These are phyloP conservation scores for Lasioglossum calceatum DNA, from an alignment of 2,888 invertebrate species.

Conservation along the genomic window DNA sequence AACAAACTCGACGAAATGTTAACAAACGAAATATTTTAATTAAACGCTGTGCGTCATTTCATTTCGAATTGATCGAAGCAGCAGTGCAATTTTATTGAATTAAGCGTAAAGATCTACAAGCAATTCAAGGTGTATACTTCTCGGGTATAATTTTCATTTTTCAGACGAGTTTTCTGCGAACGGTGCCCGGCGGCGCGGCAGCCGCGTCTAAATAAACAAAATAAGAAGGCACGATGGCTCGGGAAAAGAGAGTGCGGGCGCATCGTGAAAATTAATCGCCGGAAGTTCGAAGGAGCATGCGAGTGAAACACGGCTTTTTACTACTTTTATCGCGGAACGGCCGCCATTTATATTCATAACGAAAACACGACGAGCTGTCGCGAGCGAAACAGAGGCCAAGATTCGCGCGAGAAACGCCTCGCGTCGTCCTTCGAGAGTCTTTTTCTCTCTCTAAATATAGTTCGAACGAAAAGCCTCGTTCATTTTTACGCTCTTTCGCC, in stretches of 20 bases:
- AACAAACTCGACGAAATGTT: neutral
- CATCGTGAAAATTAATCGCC: slow-evolving; percentile 31
- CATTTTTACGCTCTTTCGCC: neutral
- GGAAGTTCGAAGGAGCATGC: slow-evolving; percentile 26
- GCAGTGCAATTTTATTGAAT: neutral
- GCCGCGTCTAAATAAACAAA: neutral
- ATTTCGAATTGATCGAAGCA: neutral
- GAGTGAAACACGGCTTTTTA: slow-evolving; percentile 33
- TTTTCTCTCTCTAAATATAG: neutral
- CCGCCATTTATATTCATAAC: slow-evolving; percentile 53
- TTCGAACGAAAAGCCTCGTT: neutral
- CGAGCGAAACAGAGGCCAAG: slow-evolving; percentile 36
- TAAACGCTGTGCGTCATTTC: neutral
- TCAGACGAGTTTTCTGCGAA: neutral
- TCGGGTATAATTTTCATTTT: neutral
- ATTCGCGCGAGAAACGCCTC: slow-evolving; percentile 36
- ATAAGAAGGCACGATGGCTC: neutral
- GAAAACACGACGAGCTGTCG: slow-evolving; percentile 43
- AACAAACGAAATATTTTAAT: neutral
- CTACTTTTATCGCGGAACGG: slow-evolving; percentile 30
- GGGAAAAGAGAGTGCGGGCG: neutral
- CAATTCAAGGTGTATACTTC: neutral
- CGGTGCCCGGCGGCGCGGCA: neutral
- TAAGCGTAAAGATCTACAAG: neutral
- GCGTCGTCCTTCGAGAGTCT: neutral